phyloP scores from a whole-genome alignment of 2,113 vertebrate species.

The Cebus imitator region DNA sequence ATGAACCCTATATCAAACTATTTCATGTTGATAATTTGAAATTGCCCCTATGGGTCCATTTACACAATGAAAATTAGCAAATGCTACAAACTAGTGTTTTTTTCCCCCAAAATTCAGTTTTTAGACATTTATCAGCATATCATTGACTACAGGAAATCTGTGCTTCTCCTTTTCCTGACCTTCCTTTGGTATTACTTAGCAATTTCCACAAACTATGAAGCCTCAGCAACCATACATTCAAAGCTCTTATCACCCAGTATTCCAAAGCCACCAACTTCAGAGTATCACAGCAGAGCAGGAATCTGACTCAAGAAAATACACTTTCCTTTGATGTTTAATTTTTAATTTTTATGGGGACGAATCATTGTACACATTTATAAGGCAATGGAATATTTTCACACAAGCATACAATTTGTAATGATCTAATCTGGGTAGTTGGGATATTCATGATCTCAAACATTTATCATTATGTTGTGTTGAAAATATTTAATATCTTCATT shows the following conservation, averaged over 20 bases:
- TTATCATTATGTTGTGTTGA: not conserved
- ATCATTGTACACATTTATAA: not conserved
- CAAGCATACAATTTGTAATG: not conserved
- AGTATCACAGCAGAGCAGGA: not conserved
- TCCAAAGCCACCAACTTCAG: not conserved
- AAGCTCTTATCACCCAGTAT: not conserved
- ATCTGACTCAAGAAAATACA: not conserved
- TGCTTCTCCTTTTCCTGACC: not conserved
- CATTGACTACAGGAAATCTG: not conserved
- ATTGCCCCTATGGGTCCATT: not conserved
- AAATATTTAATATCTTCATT: not conserved
- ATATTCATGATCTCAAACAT: not conserved
- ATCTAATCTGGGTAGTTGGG: not conserved
- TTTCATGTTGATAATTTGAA: not conserved
- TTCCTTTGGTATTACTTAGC: not conserved
- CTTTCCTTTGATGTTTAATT: not conserved
- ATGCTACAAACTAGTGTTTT: not conserved
- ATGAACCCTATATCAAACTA: not conserved
- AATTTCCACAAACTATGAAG: not conserved
- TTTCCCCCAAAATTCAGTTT: not conserved
- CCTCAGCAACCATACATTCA: not conserved
- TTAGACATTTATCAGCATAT: not conserved
- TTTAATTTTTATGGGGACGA: not conserved
- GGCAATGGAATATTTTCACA: not conserved
- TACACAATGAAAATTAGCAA: not conserved